Base-by-base conservation (phyloP, 1,140 invertebrate species). In the Aphidius gifuensis region DNA sequence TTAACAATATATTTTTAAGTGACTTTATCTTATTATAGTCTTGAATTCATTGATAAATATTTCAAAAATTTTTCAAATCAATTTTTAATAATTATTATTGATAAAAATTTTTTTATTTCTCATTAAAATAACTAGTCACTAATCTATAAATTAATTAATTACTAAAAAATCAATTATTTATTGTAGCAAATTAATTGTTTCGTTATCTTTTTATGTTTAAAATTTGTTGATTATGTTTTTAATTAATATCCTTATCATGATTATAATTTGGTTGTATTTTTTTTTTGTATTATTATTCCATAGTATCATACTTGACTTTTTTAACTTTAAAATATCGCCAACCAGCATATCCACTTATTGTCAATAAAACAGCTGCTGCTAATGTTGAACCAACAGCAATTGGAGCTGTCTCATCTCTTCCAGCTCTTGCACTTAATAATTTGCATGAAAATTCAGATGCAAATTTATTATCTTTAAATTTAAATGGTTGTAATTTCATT, bases 281-380 rank as follows among this genome's bases (percentile, higher is more conserved):
- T 40, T 38, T 8, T 54, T 16, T 21, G 7, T 42, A 44, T 44
- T 42, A 67, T 86, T 89, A 95, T 75, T 94, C 91, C 92, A 95
- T 95, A 1, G 91, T 94, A 71, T 93, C 92, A 75, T 96, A 96
- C 71, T 94, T 91, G 5, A 94, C 91, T 73, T 93, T 94, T 78
- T 94, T 94, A 40, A 94, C 85, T 76, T 93, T 93, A 71, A 93
- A 86, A 72, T 94, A 93, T 68, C 92, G 86, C 79, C 86, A 93
- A n/a, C 90, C 86, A 1, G 91, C 91, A 73, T 96, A 96, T 1
- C 91, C 92, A 5, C 90, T 85, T 16, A 96, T 85, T 0, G 91
- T 93, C 8, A 87, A 79, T 0, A 94, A 82, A 6, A 92, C 90
- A 1, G 90, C 87, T 38, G 92, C 85, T 3, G 92, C 91, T 23